Conservation (phyloP, 2,797 vertebrate genomes). For the Takifugu rubripes region DNA sequence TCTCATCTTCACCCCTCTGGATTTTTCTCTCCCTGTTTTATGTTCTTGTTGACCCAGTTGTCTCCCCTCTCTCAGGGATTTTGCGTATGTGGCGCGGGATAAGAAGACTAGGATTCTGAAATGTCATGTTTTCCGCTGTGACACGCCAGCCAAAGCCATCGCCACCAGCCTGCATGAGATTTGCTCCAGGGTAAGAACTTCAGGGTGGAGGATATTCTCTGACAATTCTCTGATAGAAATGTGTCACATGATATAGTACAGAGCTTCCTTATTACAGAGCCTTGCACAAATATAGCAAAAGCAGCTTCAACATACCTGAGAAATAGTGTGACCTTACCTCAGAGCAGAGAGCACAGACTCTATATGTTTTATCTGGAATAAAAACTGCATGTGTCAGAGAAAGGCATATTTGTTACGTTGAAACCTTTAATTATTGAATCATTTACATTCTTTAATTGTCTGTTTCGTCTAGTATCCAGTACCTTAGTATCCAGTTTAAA, state of each 20-base stretch:
- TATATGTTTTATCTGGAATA: too few species aligned
- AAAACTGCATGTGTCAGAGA: too few species aligned
- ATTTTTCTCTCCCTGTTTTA: constrained; percentile 3
- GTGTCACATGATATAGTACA: not conserved
- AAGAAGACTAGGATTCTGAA: constrained; percentile 97
- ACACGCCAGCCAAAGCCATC: constrained; percentile 98
- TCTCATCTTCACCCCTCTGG: not conserved
- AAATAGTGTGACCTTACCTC: not conserved
- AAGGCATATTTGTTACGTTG: not conserved
- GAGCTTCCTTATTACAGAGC: too few species aligned
- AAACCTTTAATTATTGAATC: not conserved
- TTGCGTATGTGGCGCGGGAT: constrained; percentile 96
- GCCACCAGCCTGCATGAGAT: constrained; percentile 98
- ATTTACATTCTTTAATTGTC: not conserved
- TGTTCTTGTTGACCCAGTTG: constrained; percentile 12
- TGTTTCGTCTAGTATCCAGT: too few species aligned
- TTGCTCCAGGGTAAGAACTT: constrained; percentile 89
- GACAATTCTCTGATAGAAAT: not conserved
- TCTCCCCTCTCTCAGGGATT: constrained; percentile 81
- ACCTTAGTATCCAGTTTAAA: too few species aligned
- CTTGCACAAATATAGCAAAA: not conserved
- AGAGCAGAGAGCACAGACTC: too few species aligned
- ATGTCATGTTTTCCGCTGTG: constrained; percentile 99
- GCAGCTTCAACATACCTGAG: not conserved
- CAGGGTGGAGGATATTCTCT: not conserved